A percentile compares a stretch with the other conserved stretches of the same genome.
Conservation (phyloP, 2,797 vertebrate species). For the Perodicticus potto region DNA sequence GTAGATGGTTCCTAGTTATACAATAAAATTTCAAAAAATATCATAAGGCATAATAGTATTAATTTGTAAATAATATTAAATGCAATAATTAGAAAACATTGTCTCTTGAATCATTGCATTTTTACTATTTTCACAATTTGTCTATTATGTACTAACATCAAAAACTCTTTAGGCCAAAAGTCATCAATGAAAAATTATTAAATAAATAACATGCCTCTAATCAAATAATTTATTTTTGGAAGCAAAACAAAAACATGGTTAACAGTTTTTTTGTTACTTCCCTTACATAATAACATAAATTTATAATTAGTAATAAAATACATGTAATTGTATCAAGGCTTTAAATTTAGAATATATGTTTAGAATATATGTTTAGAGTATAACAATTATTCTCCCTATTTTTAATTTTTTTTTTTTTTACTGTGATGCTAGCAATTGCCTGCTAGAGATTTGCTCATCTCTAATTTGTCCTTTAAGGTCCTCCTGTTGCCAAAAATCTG, state of each 20-base stretch:
- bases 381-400: neutral
- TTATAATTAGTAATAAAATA: slow-evolving; percentile 60
- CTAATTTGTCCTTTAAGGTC: neutral
- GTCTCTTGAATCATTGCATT: slow-evolving; percentile 62
- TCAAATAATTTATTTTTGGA: slow-evolving; percentile 69
- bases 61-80: slow-evolving; percentile 71
- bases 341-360: slow-evolving; percentile 15
- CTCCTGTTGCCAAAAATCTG: neutral
- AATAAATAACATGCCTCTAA: slow-evolving; percentile 58
- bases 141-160: slow-evolving; percentile 35
- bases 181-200: slow-evolving; percentile 67
- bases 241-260: slow-evolving; percentile 71
- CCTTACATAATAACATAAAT: slow-evolving; percentile 55
- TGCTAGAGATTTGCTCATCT: neutral
- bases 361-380: neutral
- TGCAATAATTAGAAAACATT: slow-evolving; percentile 50
- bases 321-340: neutral
- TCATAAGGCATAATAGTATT: slow-evolving; percentile 39
- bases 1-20: neutral
- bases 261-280: slow-evolving; percentile 59
- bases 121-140: slow-evolving; percentile 47
- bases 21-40: slow-evolving; percentile 37
- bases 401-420: neutral
- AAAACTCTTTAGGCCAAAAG: slow-evolving; percentile 54
- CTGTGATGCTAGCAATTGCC: neutral